A percentile compares a stretch with the other conserved stretches of the same genome.
Conservation (phyloP, 2,113 vertebrate genomes). For the Tragelaphus strepsiceros region DNA sequence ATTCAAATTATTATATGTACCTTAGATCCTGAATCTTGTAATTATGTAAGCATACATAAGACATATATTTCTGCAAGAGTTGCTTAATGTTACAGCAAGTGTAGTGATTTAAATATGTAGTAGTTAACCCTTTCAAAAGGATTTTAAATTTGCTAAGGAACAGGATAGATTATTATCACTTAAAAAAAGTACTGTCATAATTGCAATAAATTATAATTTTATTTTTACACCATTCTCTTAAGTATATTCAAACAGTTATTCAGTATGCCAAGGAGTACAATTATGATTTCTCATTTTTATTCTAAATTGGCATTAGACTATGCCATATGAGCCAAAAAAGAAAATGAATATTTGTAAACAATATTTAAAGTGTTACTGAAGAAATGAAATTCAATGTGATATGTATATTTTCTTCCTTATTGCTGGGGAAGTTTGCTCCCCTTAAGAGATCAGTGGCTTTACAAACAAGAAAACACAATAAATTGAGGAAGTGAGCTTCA, state of each 20-base stretch:
- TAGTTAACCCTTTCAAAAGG: neutral
- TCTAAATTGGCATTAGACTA: neutral
- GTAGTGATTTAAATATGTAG: neutral
- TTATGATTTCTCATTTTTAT: neutral
- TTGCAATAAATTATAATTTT: neutral
- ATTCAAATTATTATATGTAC: neutral
- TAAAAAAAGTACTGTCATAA: neutral
- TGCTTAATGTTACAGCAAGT: neutral
- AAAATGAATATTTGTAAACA: neutral
- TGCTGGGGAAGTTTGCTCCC: neutral
- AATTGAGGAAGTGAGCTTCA: neutral
- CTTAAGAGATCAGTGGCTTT: constrained; percentile 2
- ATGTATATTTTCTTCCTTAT: neutral
- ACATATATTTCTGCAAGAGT: neutral
- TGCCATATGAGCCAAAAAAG: neutral
- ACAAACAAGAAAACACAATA: constrained; percentile 1
- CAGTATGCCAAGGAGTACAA: neutral
- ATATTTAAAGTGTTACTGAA: neutral
- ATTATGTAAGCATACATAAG: neutral
- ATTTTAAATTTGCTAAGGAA: neutral
- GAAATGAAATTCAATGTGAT: neutral
- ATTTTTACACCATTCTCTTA: neutral
- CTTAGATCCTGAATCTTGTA: neutral
- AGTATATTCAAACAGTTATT: neutral
- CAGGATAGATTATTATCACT: neutral